Evolutionary conservation across 1,140 invertebrate species (phyloP).

Genomic region (Theocolax elegans): DNA sequence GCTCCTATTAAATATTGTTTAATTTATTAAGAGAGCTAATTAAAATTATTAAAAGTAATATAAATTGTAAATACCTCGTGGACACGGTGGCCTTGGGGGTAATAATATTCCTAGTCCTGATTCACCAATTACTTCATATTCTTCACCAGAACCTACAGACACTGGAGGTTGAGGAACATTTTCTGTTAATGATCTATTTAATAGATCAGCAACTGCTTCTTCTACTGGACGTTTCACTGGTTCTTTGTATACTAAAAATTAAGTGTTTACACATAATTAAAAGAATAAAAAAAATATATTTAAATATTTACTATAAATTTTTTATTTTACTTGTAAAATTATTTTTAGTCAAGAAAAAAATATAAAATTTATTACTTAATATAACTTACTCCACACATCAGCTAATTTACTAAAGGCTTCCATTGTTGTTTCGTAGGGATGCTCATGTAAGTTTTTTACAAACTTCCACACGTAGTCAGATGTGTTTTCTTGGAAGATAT

Average conservation of each 20-base stretch:
- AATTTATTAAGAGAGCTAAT: too few relatives aligned
- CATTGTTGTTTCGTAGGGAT: slow-evolving; percentile 83
- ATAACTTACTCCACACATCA: slow-evolving; percentile 70
- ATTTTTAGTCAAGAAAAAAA: neutral
- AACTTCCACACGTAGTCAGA: slow-evolving; percentile 77
- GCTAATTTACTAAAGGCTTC: slow-evolving; percentile 87
- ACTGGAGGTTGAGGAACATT: slow-evolving; percentile 59
- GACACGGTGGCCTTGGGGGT: slow-evolving; percentile 68
- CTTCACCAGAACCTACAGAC: slow-evolving; percentile 67
- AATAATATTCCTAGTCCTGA: slow-evolving; percentile 65
- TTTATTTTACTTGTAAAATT: neutral
- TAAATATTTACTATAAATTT: neutral
- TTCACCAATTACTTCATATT: slow-evolving; percentile 77
- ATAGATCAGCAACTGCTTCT: slow-evolving; percentile 71
- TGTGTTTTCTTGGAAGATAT: slow-evolving; percentile 80
- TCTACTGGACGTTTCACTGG: slow-evolving; percentile 66
- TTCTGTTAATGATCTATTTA: slow-evolving; percentile 69
- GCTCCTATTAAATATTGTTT: slow-evolving; percentile 68
- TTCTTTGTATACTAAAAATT: slow-evolving; percentile 66
- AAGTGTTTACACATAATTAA: neutral
- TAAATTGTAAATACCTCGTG: slow-evolving; percentile 51
- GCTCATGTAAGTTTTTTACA: slow-evolving; percentile 76
- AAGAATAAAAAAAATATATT: slow-evolving; percentile 3
- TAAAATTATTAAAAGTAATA: slow-evolving; percentile 10
- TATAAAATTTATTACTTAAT: neutral